Percentiles rank a stretch among this genome's conserved stretches.
Evolutionary conservation across 2,113 vertebrate genomes (phyloP).

Genomic region (Canis aureus): DNA sequence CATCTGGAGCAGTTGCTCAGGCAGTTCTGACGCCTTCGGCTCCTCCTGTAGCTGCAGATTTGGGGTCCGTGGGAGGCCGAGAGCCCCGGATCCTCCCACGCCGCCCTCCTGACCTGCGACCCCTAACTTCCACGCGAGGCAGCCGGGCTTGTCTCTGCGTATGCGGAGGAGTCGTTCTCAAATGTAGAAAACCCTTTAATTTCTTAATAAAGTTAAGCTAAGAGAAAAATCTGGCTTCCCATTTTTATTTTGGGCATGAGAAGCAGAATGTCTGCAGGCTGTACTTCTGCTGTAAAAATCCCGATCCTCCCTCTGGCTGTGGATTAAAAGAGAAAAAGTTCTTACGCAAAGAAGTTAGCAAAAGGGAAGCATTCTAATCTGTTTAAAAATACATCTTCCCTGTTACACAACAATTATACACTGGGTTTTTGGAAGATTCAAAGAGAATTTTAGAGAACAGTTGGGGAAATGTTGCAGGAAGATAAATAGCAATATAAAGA

Average conservation of each 20-base stretch:
- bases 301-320: not conserved
- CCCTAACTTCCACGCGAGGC: not conserved
- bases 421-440: conserved; percentile 18
- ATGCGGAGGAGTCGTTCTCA: not conserved
- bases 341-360: not conserved
- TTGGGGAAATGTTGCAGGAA: not conserved
- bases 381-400: conserved; percentile 28
- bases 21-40: not conserved
- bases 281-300: conserved; percentile 47
- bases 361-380: not conserved
- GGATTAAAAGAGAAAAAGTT: conserved; percentile 14
- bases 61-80: not conserved
- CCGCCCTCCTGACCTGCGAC: not conserved
- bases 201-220: conserved; percentile 15
- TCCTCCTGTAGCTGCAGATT: not conserved
- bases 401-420: not conserved
- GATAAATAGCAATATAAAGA: not conserved
- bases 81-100: not conserved
- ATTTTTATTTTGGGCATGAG: not conserved
- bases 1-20: not conserved
- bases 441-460: not conserved
- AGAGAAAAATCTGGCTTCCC: conserved; percentile 13
- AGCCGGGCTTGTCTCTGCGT: not conserved
- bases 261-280: not conserved
- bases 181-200: not conserved